phyloP scores from a whole-genome alignment of 30 jellyfish, hydroid and myxozoan species.

The Rhopilema esculentum region DNA sequence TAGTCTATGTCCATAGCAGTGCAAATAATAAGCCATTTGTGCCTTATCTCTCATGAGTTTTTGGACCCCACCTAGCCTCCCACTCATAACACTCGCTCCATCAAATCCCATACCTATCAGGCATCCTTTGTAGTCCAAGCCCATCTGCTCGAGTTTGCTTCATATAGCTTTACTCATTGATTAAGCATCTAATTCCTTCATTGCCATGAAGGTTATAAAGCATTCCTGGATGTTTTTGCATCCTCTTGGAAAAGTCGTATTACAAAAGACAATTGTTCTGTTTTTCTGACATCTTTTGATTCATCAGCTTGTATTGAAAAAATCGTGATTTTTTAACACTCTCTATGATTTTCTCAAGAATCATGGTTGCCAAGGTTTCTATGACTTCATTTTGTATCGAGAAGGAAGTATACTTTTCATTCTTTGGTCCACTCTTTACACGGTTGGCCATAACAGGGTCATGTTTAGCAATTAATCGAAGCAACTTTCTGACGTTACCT shows the following conservation, averaged over 20 bases:
- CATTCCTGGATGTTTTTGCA: slow-evolving; percentile 35
- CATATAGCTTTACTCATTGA: slow-evolving; percentile 25
- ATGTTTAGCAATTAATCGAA: slow-evolving; percentile 30
- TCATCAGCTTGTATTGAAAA: slow-evolving; percentile 44
- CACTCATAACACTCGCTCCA: slow-evolving; percentile 47
- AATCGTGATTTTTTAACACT: slow-evolving; percentile 10
- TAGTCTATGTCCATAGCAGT: slow-evolving; percentile 33
- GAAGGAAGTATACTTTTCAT: slow-evolving; percentile 39
- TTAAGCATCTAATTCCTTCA: slow-evolving; percentile 22
- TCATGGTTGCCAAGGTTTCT: slow-evolving; percentile 34
- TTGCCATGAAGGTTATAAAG: slow-evolving; percentile 21
- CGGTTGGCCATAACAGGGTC: slow-evolving; percentile 44
- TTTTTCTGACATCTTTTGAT: slow-evolving; percentile 33
- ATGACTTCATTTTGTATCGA: slow-evolving; percentile 31
- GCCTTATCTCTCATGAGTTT: slow-evolving; percentile 25
- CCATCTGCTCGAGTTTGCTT: slow-evolving; percentile 28
- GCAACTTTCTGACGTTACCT: slow-evolving; percentile 22
- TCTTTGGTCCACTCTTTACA: slow-evolving; percentile 38
- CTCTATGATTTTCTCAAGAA: slow-evolving; percentile 22
- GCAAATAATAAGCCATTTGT: slow-evolving; percentile 48
- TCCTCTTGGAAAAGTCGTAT: slow-evolving; percentile 4
- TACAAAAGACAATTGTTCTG: slow-evolving; percentile 29
- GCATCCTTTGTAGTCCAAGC: slow-evolving; percentile 27
- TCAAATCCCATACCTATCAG: slow-evolving; percentile 38
- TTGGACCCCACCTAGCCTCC: slow-evolving; percentile 52